Base-by-base conservation (phyloP, 53 echinoderm and acorn worm species). In the Antedon mediterranea region DNA sequence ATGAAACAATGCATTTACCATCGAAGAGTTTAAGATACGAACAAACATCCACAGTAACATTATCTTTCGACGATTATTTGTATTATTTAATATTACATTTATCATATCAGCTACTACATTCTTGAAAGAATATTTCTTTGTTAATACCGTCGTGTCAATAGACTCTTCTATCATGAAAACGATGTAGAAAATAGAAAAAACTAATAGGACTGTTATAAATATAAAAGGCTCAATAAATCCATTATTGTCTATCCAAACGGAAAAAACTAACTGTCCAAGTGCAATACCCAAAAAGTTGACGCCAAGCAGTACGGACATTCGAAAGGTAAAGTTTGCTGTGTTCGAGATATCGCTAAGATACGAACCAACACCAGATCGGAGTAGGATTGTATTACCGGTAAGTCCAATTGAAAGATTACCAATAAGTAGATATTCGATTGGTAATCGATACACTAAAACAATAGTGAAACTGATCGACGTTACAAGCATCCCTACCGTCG, bases 241-340 rank as follows among this genome's bases (percentile, higher is more conserved):
- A 8, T 79, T 78, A 23, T 77, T 78, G 71, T 98, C 98, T 73
- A 98, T 98, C 82, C 93, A 83, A 30, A 90, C 42, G 4, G 92
- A 92, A 31, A 88, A 79, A 11, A 88, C 88, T 3, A 90, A 32
- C 26, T 88, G 77, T 73, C 98, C 98, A 4, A 98, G 71, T 73
- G 89, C 86, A 76, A 92, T 93, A 0, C 93, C 98, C 33, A 78
- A 20, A 34, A 90, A 93, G 28, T 88, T 93, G 88, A 98, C 93
- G 18, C 90, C 86, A 78, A 93, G 92, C 34, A 98, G 78, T 71
- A 98, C 86, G 42, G 90, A 88, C 84, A 93, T 90, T 31, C 98
- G 82, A 71, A 78, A 80, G 0, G 98, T 98, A 18, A 88, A 57
- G 23, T 86, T 86, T 43, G 80, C 84, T n/a, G 77, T 33, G 3